Conservation (phyloP, 2,113 vertebrate genomes). For the Nothocercus julius region DNA sequence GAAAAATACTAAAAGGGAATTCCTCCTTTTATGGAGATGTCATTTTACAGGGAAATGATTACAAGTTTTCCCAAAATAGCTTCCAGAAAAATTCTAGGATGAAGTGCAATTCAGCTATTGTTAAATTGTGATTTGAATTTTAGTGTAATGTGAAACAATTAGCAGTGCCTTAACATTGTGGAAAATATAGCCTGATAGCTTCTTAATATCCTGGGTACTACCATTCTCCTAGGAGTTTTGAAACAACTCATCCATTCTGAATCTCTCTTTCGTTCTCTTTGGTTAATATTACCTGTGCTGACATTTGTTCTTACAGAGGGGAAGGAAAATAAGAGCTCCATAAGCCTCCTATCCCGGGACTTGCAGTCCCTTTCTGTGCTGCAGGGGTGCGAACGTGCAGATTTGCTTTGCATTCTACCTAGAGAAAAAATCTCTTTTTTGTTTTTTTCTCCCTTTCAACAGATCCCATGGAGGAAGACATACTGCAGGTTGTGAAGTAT, state of each 20-base stretch:
- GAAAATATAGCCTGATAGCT: background rate
- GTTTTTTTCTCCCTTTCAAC: background rate
- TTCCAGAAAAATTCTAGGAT: background rate
- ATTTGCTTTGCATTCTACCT: background rate
- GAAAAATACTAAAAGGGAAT: background rate
- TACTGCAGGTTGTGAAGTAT: constrained; percentile 96
- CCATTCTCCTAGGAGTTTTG: background rate
- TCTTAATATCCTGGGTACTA: background rate
- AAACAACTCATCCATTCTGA: background rate
- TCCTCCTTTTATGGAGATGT: background rate
- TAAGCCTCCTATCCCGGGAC: background rate
- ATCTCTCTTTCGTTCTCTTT: background rate
- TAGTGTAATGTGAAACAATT: background rate
- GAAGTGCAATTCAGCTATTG: background rate
- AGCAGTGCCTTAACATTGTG: background rate
- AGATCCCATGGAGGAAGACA: constrained; percentile 99
- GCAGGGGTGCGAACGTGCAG: background rate
- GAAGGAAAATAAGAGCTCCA: background rate
- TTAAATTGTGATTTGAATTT: background rate
- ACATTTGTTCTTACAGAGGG: background rate
- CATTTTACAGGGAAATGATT: background rate
- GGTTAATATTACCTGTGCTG: background rate
- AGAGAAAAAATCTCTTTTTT: background rate
- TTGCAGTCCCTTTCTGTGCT: background rate
- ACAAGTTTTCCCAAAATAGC: background rate